A percentile compares a stretch with the other conserved stretches of the same genome.
Evolutionary conservation across 1,140 invertebrate genomes (phyloP).

Genomic region (Bursaphelenchus mucronatus): DNA sequence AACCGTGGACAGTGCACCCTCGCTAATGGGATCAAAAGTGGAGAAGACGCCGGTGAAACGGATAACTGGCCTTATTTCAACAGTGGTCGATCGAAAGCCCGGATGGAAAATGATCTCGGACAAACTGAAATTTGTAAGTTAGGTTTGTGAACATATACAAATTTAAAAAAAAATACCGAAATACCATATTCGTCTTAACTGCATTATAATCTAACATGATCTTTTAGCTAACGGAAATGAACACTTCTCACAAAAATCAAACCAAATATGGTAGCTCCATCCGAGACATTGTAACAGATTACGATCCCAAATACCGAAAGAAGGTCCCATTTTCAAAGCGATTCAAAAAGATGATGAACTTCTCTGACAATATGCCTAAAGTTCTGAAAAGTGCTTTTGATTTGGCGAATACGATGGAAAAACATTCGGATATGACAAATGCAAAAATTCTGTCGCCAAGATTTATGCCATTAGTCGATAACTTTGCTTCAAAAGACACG

Average conservation of each 20-base stretch:
- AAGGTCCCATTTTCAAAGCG: conserved; percentile 5
- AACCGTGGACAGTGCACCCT: too few species aligned
- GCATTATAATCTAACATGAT: too few species aligned
- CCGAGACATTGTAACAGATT: conserved; percentile 6
- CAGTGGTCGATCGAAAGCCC: too few species aligned
- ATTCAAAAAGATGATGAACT: not conserved
- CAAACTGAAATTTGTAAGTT: too few species aligned
- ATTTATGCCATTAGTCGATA: conserved; percentile 7
- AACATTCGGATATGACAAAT: conserved; percentile 18
- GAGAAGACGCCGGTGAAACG: too few species aligned
- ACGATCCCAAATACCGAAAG: conserved; percentile 6
- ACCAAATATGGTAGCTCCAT: not conserved
- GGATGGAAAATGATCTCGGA: too few species aligned
- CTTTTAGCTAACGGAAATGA: conserved; percentile 12
- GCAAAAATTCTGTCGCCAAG: conserved; percentile 15
- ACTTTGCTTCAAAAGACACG: conserved; percentile 1
- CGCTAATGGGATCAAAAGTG: too few species aligned
- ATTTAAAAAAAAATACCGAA: too few species aligned
- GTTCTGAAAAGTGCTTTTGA: conserved; percentile 4
- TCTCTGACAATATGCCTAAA: conserved; percentile 9
- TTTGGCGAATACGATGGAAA: conserved; percentile 6
- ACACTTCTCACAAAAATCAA: not conserved
- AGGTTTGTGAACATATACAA: too few species aligned
- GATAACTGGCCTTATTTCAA: too few species aligned
- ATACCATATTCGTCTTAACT: too few species aligned